Evolutionary conservation across 2,888 invertebrate genomes (phyloP), one percentile per base, ranked within the genome.

Genomic region (Cataglyphis cursor): DNA sequence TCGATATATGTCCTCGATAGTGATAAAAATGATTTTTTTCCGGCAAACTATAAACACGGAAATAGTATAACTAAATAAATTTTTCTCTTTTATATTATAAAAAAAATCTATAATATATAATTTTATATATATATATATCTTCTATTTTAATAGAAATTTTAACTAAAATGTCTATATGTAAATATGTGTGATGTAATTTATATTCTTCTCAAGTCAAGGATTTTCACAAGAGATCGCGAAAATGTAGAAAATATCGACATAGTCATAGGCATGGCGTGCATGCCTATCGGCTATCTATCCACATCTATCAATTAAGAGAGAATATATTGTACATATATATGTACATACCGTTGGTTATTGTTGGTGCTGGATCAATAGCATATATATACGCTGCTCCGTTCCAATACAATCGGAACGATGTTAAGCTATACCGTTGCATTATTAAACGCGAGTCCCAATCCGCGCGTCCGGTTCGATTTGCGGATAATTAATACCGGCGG

Each of bases 401-500:
- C 41, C 73, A 80, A 83, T 87, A 85, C 68, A 84, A 88, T 86
- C 78, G 76, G 82, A 38, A 81, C 70, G 18, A 65, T 73, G 65
- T 51, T 75, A 78, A 86, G 74, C 72, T 81, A 65, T 61, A 84
- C 62, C 76, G 80, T 65, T 81, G 81, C 73, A 75, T 86, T 81
- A 84, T 86, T 88, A 82, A 84, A 73, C 76, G 74, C n/a, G 81
- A 70, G 82, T 75, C 21, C 64, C 54, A 70, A 12, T 21, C 35
- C 21, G 35, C 38, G 72, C 59, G 44, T 70, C 35, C 72, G 59
- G 18, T 70, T 70, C 78, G 78, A 80, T 80, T 80, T 59, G 78
- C 35, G 78, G 72, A 24, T 80, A 72, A 80, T 80, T 80, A 80
- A 80, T 80, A 80, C 72, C 28, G 31, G 59, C 44, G 78, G 59